Evolutionary conservation across 2,113 vertebrate genomes (phyloP), one percentile per base, ranked within the genome.

Genomic region (Petaurus breviceps): DNA sequence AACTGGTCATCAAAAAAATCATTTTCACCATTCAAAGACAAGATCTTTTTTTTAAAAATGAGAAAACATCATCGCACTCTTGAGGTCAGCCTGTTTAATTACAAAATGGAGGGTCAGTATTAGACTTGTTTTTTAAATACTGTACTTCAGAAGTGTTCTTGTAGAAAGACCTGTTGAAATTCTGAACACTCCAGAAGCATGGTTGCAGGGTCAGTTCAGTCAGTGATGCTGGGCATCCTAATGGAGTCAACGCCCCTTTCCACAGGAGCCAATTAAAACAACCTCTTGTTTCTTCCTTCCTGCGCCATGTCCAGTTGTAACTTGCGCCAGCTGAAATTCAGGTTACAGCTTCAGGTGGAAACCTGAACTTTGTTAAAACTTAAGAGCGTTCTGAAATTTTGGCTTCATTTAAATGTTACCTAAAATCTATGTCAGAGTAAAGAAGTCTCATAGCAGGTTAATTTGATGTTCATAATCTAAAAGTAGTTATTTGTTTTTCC

Each of bases 381-480:
- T 97, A 94, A 97, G 55, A 96, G 95, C 97, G 23, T 95, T 97
- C 95, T 94, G 96, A 95, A 96, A 97, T 57, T 92, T 47, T 90
- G 90, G 91, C 89, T 97, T 96, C 95, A 0, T 96, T 49, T 93
- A 97, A 22, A 92, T 54, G 95, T 95, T 93, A 54, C 96, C 92
- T 95, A 91, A 90, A 61, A 37, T 91, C 51, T 90, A 84, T 50
- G 91, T 97, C 95, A n/a, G 96, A 96, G 96, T 95, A 90, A 1
- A 97, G 96, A 95, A 97, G 50, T 46, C 51, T 93, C 92, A 95
- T n/a, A 61, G 92, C 97, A 96, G 96, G 89, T 91, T 91, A 24
- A 77, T 96, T 98, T 97, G 98, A 96, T 97, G 95, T 16, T 97
- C 97, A 46, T 91, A 89, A 91, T 91, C 96, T 95, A 96, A 97